A percentile compares a stretch with the other conserved stretches of the same genome.
phyloP scores from a whole-genome alignment of 2,113 vertebrate genomes.

The Actenoides hombroni region DNA sequence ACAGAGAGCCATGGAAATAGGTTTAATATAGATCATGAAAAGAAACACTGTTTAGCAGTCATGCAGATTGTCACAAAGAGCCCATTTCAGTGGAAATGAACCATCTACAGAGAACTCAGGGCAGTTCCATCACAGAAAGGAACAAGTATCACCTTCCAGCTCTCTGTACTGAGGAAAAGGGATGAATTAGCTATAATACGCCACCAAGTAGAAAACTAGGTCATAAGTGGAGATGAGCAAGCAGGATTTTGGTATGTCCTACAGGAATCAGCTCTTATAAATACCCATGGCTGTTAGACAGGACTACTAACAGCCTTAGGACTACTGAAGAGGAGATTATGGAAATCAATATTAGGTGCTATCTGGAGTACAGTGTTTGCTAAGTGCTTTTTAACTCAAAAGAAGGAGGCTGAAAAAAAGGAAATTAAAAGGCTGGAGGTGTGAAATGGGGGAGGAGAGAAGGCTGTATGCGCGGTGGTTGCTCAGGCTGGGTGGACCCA shows the following conservation, averaged over 20 bases:
- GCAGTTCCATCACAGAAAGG: not conserved
- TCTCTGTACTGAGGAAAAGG: not conserved
- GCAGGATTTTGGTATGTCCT: not conserved
- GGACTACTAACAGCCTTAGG: not conserved
- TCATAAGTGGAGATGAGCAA: not conserved
- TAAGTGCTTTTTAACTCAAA: not conserved
- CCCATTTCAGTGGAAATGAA: not conserved
- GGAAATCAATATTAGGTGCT: not conserved
- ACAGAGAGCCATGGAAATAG: not conserved
- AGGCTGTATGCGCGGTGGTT: not conserved
- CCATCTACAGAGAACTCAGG: not conserved
- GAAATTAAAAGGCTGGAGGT: not conserved
- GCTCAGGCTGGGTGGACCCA: not conserved
- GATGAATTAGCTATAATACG: not conserved
- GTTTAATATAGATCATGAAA: not conserved
- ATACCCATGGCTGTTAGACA: rapidly evolving
- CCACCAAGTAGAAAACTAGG: not conserved
- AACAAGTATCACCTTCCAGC: not conserved
- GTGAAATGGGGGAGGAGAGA: not conserved
- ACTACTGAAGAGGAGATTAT: not conserved
- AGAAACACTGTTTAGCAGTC: not conserved
- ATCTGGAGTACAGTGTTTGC: not conserved
- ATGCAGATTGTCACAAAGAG: not conserved
- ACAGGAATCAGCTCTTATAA: not conserved
- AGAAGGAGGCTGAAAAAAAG: not conserved